phyloP scores from a whole-genome alignment of 1,140 invertebrate genomes.

The Drosophila mauritiana region DNA sequence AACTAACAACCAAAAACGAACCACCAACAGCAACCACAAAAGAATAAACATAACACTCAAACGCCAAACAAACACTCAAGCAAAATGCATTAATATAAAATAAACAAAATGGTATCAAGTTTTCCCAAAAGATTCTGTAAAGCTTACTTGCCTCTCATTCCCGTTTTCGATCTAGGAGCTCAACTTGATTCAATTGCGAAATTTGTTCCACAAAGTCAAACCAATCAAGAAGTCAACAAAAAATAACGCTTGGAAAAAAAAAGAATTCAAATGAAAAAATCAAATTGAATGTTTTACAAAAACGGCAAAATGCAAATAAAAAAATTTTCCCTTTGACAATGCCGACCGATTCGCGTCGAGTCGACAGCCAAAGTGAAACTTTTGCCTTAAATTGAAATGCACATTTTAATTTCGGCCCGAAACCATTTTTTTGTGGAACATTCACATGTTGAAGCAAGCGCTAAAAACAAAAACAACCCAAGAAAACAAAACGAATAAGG shows the following conservation, averaged over 20 bases:
- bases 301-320: conserved; percentile 58
- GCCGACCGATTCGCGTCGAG: conserved; percentile 16
- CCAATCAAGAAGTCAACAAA: conserved; percentile 46
- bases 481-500: conserved; percentile 35
- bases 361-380: conserved; percentile 64
- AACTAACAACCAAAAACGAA: conserved; percentile 78
- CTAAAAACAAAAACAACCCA: conserved; percentile 60
- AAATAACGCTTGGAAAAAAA: conserved; percentile 46
- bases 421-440: conserved; percentile 81
- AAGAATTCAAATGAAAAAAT: conserved; percentile 40
- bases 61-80: conserved; percentile 50
- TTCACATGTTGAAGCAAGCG: conserved; percentile 84
- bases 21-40: conserved; percentile 59
- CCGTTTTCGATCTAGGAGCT: conserved; percentile 85
- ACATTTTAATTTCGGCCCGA: conserved; percentile 72
- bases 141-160: conserved; percentile 85
- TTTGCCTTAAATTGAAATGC: conserved; percentile 71
- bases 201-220: conserved; percentile 81
- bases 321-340: conserved; percentile 68
- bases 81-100: conserved; percentile 55
- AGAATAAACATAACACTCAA: conserved; percentile 53
- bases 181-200: conserved; percentile 85
- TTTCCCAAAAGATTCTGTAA: conserved; percentile 84
- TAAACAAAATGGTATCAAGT: conserved; percentile 82
- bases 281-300: conserved; percentile 83